Base-by-base conservation (phyloP, 2,888 invertebrate species). In the Hemaris fuciformis region DNA sequence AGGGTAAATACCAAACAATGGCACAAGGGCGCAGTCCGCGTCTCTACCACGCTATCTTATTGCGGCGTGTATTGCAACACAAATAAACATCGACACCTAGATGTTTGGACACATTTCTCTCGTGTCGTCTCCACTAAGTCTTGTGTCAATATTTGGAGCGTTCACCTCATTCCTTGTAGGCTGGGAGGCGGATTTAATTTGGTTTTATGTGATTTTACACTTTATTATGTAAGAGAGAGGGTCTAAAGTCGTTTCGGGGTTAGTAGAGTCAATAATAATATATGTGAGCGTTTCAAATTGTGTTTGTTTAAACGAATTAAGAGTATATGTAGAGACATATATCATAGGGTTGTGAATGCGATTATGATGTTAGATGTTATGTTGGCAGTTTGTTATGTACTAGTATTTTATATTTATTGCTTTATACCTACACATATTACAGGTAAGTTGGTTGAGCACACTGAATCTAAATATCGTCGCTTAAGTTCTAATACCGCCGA, bases 81-180 rank as follows among this genome's bases (percentile, higher is more conserved):
- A 89, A 89, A 89, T 79, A 88, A 82, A 82, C 84, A 84, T 72
- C 80, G 79, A 85, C 89, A 88, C 88, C 87, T 86, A 76, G 69
- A 67, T 84, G 83, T 87, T 86, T 83, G 86, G 83, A 81, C 82
- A 87, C 86, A 87, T 88, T 86, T 87, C 88, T 87, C 84, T 79
- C 53, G 75, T 76, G 82, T 82, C 85, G 82, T 80, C 80, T 83
- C 73, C 82, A 83, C 83, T 85, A 86, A 89, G 88, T 81, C 84
- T 83, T 72, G 76, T 76, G 88, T 85, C 85, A 89, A 89, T 88
- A 87, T 89, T 89, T 88, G 83, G 72, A 62, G 70, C 81, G 80
- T 78, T 81, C 82, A 86, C 87, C 87, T 86, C 81, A 82, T 83
- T 84, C 81, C 80, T 83, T 77, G 57, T 61, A 46, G 57, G 34